These are phyloP conservation scores for Fulica atra DNA, from an alignment of 2,113 vertebrate genomes.

Conservation along the genomic window DNA sequence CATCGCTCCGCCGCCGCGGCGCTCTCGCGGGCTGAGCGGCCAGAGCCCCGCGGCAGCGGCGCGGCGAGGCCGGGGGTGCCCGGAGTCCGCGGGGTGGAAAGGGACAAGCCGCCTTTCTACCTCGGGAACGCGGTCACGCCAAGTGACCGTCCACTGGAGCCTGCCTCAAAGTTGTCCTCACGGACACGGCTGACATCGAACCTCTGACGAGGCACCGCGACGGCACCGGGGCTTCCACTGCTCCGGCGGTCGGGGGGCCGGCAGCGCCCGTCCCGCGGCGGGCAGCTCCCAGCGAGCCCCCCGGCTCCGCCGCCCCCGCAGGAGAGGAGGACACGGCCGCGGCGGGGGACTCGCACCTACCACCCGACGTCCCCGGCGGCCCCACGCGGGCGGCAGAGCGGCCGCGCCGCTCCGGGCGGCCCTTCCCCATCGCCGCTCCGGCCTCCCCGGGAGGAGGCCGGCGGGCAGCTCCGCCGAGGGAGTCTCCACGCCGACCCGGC, in stretches of 20 bases:
- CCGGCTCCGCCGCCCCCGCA: not conserved
- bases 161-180: not conserved
- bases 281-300: not conserved
- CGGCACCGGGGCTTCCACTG: not conserved
- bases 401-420: not conserved
- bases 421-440: not conserved
- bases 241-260: not conserved
- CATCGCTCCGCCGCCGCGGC: not conserved
- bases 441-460: not conserved
- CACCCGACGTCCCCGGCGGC: not conserved
- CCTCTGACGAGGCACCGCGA: not conserved
- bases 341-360: not conserved
- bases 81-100: not conserved
- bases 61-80: not conserved
- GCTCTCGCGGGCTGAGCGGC: not conserved
- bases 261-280: not conserved
- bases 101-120: not conserved
- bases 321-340: too few species aligned
- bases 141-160: not conserved
- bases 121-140: not conserved
- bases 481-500: not conserved
- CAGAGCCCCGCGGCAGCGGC: not conserved
- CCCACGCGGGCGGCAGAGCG: not conserved
- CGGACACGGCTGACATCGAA: not conserved
- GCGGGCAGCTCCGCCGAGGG: not conserved